These are phyloP conservation scores for Nomada fabriciana DNA, from an alignment of 2,888 invertebrate genomes.

Conservation along the genomic window DNA sequence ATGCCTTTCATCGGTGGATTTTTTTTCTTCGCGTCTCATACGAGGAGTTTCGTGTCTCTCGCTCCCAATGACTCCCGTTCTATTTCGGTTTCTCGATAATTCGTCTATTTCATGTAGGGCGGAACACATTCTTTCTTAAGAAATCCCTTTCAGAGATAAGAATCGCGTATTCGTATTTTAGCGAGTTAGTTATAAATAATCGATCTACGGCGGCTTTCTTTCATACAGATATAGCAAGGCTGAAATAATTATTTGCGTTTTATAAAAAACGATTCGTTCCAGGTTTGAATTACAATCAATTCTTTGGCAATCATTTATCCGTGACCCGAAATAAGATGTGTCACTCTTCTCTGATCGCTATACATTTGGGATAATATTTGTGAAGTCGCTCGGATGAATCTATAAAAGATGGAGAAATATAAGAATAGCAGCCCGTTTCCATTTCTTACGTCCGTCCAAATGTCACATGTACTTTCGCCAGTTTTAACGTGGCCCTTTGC, in stretches of 20 bases:
- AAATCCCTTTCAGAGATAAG: too few species aligned
- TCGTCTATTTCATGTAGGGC: constrained; percentile 5
- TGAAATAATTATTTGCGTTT: constrained; percentile 11
- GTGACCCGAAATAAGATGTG: too few species aligned
- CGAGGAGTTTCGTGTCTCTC: neutral
- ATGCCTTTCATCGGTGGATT: constrained; percentile 27
- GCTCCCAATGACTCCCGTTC: neutral
- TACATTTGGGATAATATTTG: neutral
- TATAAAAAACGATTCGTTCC: neutral
- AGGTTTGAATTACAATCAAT: neutral
- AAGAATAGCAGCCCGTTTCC: neutral
- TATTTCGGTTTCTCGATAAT: constrained; percentile 32
- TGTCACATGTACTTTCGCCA: neutral
- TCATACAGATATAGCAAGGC: neutral
- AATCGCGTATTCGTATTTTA: too few species aligned
- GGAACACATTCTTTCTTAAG: neutral
- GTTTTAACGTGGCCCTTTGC: neutral
- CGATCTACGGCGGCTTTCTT: neutral
- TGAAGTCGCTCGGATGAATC: neutral
- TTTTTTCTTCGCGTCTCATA: neutral
- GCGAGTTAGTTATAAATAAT: too few species aligned
- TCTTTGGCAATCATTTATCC: neutral
- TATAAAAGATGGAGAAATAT: neutral
- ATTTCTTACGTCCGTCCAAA: neutral
- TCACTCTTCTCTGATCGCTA: neutral